Base-by-base conservation (phyloP, 2,797 vertebrate species). In the Threskiornis aethiopicus region DNA sequence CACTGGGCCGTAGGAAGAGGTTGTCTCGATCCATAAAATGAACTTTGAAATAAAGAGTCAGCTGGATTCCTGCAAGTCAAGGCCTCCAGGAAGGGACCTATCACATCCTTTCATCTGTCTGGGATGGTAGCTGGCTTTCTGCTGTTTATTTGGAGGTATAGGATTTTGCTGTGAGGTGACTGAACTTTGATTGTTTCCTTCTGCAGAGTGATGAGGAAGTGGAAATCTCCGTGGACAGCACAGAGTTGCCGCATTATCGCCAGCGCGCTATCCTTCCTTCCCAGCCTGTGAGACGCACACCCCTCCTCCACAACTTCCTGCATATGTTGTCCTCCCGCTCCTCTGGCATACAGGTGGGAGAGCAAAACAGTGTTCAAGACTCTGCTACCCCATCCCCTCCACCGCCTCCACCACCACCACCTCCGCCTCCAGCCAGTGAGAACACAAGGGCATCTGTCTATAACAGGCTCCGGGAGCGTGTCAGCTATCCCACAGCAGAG, bases 271-370 rank as follows among this genome's bases (percentile, higher is more conserved):
- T 99, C 94, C 98, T 99, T 94, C 99, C 99, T 2, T 99, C 99
- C 42, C 99, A 99, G 87, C 99, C 99, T 1, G 99, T 99, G 83
- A 99, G 99, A 47, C 99, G 99, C 88, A 99, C 99, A 1, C 99
- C 99, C 66, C 99, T 99, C 91, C 99, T 99, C 71, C 99, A 99
- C 98, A 99, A 99, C 98, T 99, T 99, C 98, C 98, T 99, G 94
- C 99, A 99, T 98, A 99, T 99, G 98, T 97, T 99, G 97, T 99
- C 99, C 33, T 99, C 99, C 33, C 99, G 99, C 93, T 99, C 99
- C 35, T 99, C 99, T 5, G 99, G 99, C 87, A 98, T 98, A 84
- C 99, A 98, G 98, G 96, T 98, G 96, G 98, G 98, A 98, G 98
- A 98, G 97, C 98, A 98, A 98, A 98, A 98, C 94, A 98, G 98